Evolutionary conservation across 1,140 invertebrate genomes (phyloP), one percentile per base, ranked within the genome.

Genomic region (Steinernema feltiae): DNA sequence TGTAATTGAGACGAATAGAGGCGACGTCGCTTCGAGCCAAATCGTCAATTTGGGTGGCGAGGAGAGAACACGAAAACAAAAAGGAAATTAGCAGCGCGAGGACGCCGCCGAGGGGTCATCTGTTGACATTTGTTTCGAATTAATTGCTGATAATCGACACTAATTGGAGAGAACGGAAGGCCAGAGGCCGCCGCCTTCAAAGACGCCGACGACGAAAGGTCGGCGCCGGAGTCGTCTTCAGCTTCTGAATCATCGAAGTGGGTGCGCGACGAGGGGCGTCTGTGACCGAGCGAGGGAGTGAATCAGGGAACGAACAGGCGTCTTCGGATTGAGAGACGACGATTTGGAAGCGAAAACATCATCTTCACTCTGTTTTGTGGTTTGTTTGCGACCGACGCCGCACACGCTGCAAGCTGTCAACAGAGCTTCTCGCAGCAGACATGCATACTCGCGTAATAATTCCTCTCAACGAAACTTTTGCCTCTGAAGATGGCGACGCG

Each of bases 1-100:
- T 63, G 53, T 63, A 63, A 63, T 63, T 63, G 53, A 63, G 53
- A 63, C 12, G 53, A n/a, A 46, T 46, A n/a, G 41, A 46, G 41
- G 41, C 7, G 41, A 46, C 41, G 41, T 46, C 41, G 41, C 41
- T n/a, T 46, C 53, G 53, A 21, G 53, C 7, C 35, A 63, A 27
- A 7, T n/a, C 41, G 41, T 12, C 41, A 15, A 63, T 27, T 63
- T 63, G 53, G 41, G 41, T 12, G 41, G 7, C 53, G 53, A 63
- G 53, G 3, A 27, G 15, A n/a, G n/a, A n/a, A n/a, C n/a, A n/a
- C 15, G 24, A 21, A 21, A 27, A 15, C 12, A 63, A 63, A 3
- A 27, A 63, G 53, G 24, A 3, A 41, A 41, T 41, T 41, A 41
- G 35, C 35, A 41, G 24, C 15, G 53, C 53, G 7, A 27, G 53